Conservation (phyloP, 1,140 invertebrate species). For the Tyrophagus putrescentiae region DNA sequence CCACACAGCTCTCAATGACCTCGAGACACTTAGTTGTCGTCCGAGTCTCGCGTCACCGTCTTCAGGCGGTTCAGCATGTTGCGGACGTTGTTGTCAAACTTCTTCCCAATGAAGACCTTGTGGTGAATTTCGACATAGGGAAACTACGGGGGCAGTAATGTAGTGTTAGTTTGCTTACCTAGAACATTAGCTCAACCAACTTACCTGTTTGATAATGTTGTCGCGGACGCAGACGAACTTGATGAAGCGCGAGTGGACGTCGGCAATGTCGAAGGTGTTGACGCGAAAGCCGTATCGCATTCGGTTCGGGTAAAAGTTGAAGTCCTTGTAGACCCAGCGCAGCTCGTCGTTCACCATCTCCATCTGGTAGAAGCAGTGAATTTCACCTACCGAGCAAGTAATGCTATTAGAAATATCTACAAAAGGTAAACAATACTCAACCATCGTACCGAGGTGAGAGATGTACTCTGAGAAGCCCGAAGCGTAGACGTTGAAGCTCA, state of each 20-base stretch:
- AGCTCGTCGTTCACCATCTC: constrained; percentile 1
- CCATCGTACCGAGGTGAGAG: constrained; percentile 3
- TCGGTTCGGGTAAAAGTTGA: constrained; percentile 14
- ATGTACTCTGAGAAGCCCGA: constrained; percentile 9
- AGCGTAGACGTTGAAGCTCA: constrained; percentile 13
- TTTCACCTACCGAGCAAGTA: constrained; percentile 4
- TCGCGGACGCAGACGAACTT: constrained; percentile 4
- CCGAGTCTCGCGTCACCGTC: too few relatives aligned
- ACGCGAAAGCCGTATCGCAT: constrained; percentile 9
- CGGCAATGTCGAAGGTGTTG: constrained; percentile 9
- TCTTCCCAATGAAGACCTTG: neutral
- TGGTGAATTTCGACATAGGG: neutral
- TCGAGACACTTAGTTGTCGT: too few relatives aligned
- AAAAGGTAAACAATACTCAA: neutral
- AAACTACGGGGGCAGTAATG: too few relatives aligned
- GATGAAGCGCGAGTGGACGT: constrained; percentile 8
- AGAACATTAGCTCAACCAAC: too few relatives aligned
- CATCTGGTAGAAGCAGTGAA: constrained; percentile 12
- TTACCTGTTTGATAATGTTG: constrained; percentile 6
- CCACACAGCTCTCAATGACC: too few relatives aligned
- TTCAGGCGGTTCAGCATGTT: constrained; percentile 6
- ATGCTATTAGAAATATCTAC: neutral
- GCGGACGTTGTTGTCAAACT: constrained; percentile 3
- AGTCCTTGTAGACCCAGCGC: constrained; percentile 9
- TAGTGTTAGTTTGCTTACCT: too few relatives aligned